phyloP scores from a whole-genome alignment of 64 coral and sea anemone species.

The Stichodactyla mertensii region DNA sequence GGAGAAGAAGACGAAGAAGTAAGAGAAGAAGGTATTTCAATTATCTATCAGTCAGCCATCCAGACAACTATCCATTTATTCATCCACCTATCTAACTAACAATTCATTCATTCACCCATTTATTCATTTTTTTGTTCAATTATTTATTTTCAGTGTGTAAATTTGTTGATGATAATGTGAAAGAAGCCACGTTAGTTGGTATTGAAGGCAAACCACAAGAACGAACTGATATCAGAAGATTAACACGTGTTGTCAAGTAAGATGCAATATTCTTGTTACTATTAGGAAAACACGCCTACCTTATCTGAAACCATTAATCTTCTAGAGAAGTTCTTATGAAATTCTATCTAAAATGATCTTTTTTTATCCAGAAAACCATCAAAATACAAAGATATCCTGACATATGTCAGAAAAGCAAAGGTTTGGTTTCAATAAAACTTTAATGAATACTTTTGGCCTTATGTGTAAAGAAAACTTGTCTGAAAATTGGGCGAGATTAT shows the following conservation, averaged over 20 bases:
- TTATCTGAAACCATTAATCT: neutral
- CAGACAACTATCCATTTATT: no score
- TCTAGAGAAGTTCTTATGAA: neutral
- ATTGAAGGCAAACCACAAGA: neutral
- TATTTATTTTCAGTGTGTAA: neutral
- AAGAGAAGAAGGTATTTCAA: neutral
- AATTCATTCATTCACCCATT: neutral
- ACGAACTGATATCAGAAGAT: neutral
- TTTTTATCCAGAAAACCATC: neutral
- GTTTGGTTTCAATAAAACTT: neutral
- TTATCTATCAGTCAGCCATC: no score
- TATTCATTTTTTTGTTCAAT: neutral
- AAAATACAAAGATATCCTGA: constrained; percentile 29
- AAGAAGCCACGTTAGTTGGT: neutral
- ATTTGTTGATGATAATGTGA: neutral
- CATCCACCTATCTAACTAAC: neutral
- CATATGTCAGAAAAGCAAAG: constrained; percentile 50
- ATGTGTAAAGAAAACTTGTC: no score
- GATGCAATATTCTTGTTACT: neutral
- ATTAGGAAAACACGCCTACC: neutral
- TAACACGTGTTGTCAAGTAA: neutral
- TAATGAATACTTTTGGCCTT: no score
- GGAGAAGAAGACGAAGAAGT: neutral
- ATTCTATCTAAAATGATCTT: neutral
- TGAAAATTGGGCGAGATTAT: no score